These are phyloP conservation scores for Platycheirus albimanus DNA, from an alignment of 2,888 invertebrate species.

Conservation along the genomic window DNA sequence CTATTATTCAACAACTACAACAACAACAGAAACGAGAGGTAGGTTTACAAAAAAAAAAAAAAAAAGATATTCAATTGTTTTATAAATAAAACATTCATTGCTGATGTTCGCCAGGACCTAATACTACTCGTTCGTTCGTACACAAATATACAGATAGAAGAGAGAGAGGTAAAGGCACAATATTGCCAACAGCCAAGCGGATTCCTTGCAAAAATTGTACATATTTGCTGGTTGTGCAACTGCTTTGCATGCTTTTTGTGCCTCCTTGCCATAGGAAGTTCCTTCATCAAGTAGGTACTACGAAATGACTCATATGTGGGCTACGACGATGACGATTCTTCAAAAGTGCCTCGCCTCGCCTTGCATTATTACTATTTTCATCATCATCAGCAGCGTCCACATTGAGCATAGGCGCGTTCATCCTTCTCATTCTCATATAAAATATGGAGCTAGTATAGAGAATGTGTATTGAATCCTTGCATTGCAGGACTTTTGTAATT, in stretches of 20 bases:
- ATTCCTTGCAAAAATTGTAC: conserved; percentile 65
- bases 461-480: conserved; percentile 67
- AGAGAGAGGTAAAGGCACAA: conserved; percentile 1
- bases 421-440: conserved; percentile 42
- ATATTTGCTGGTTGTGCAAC: conserved; percentile 62
- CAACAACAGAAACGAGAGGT: conserved; percentile 70
- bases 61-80: conserved; percentile 72
- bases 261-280: conserved; percentile 13
- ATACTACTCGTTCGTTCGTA: no score
- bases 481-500: conserved; percentile 71
- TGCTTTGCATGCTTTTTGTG: conserved; percentile 65
- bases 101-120: conserved; percentile 58
- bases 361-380: conserved; percentile 74
- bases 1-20: conserved; percentile 76
- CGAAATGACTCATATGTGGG: conserved; percentile 51
- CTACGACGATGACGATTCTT: conserved; percentile 64
- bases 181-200: conserved; percentile 64
- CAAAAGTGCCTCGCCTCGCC: conserved; percentile 67
- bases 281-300: conserved; percentile 33
- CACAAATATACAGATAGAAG: no score
- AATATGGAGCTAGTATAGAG: conserved; percentile 9
- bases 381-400: conserved; percentile 70
- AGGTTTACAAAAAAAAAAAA: no score
- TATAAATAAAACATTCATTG: conserved; percentile 74
- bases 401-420: conserved; percentile 69